phyloP scores from a whole-genome alignment of 2,797 vertebrate genomes.

The Buceros bicornis region DNA sequence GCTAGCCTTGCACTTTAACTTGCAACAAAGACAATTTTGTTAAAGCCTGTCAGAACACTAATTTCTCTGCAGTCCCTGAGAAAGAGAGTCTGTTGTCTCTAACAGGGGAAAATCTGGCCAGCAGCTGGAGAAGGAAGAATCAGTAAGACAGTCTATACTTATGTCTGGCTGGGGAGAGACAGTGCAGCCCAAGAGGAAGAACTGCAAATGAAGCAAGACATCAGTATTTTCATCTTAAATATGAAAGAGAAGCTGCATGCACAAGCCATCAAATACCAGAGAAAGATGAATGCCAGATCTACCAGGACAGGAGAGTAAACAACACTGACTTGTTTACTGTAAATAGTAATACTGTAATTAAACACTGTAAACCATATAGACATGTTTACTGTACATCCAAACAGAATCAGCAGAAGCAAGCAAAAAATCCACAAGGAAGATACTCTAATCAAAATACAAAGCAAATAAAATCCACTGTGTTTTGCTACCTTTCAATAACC shows the following conservation, averaged over 20 bases:
- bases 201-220: not conserved
- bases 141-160: not conserved
- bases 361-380: not conserved
- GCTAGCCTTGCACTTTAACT: conserved; percentile 1
- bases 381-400: not conserved
- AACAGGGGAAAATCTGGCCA: not conserved
- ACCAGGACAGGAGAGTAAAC: not conserved
- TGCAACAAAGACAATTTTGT: conserved; percentile 20
- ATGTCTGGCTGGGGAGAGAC: not conserved
- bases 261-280: not conserved
- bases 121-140: not conserved
- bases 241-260: not conserved
- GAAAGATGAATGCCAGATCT: not conserved
- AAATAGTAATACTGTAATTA: not conserved
- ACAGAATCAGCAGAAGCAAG: not conserved
- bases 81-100: not conserved
- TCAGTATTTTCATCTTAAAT: not conserved
- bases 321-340: not conserved
- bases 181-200: not conserved
- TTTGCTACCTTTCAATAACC: not conserved
- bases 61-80: not conserved
- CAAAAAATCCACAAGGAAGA: not conserved
- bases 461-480: not conserved
- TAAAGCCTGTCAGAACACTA: not conserved
- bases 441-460: not conserved